A percentile compares a stretch with the other conserved stretches of the same genome.
phyloP scores from a whole-genome alignment of 2,888 invertebrate species.

The Dasysyrphus albostriatus region DNA sequence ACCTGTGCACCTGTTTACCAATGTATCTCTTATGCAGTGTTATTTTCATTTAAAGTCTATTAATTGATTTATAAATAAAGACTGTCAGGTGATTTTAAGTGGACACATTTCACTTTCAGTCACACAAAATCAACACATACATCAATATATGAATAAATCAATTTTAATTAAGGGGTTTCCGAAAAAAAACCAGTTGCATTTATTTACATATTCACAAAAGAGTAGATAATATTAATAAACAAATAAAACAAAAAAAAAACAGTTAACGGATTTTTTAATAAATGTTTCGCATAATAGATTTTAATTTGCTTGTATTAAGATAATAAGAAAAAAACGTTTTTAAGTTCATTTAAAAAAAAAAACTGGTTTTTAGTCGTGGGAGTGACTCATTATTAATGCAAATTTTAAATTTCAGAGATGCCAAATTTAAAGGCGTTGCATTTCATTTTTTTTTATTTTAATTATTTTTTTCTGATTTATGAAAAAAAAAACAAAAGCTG shows the following conservation, averaged over 20 bases:
- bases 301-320: background rate
- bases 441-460: background rate
- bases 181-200: slow-evolving; percentile 26
- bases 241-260: slow-evolving; percentile 21
- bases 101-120: background rate
- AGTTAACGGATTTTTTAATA: background rate
- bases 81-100: background rate
- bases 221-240: background rate
- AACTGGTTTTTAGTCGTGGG: background rate
- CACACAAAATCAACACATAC: background rate
- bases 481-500: background rate
- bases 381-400: background rate
- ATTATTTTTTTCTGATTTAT: background rate
- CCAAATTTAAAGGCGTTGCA: slow-evolving; percentile 12
- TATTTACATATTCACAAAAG: slow-evolving; percentile 6
- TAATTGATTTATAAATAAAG: background rate
- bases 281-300: background rate
- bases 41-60: background rate
- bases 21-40: background rate
- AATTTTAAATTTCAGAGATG: background rate
- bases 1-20: background rate
- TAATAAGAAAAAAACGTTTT: background rate
- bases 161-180: background rate
- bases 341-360: background rate
- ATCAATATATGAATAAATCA: slow-evolving; percentile 13